phyloP scores from a whole-genome alignment of 2,888 invertebrate species.

The Platycheirus rosarum region DNA sequence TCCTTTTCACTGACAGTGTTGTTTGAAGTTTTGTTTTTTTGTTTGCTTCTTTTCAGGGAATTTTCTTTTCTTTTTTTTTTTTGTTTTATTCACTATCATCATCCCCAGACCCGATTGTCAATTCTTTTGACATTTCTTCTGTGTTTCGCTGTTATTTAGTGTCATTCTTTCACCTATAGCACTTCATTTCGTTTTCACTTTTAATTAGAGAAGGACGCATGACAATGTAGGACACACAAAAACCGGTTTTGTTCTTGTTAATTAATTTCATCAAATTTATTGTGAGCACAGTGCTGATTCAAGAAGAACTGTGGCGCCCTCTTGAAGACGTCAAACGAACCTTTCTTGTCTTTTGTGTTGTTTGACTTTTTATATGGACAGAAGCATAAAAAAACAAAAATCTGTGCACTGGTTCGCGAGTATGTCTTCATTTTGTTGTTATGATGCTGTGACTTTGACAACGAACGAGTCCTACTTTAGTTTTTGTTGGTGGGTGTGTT shows the following conservation, averaged over 20 bases:
- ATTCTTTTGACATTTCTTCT: constrained; percentile 64
- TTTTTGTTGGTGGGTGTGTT: constrained; percentile 23
- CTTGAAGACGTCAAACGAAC: constrained; percentile 27
- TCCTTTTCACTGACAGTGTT: constrained; percentile 1
- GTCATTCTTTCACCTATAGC: constrained; percentile 28
- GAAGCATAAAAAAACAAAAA: constrained; percentile 21
- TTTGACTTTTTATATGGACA: constrained; percentile 15
- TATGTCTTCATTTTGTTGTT: constrained; percentile 4
- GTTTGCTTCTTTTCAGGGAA: constrained; percentile 8
- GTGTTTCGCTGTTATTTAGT: constrained; percentile 19
- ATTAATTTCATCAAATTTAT: constrained; percentile 9
- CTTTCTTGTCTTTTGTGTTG: not conserved
- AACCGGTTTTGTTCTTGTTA: constrained; percentile 6
- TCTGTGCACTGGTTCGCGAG: too few relatives aligned
- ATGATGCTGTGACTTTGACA: constrained; percentile 50
- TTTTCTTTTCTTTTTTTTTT: too few relatives aligned
- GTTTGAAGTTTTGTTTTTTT: constrained; percentile 19
- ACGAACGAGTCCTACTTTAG: constrained; percentile 21
- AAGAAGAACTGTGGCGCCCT: constrained; percentile 27
- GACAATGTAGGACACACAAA: constrained; percentile 49
- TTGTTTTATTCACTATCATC: constrained; percentile 37
- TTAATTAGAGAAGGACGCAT: constrained; percentile 69
- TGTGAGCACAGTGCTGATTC: too few relatives aligned
- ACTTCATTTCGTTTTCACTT: constrained; percentile 55
- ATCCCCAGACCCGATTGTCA: constrained; percentile 64